These are phyloP conservation scores for Pandemis corylana DNA, from an alignment of 2,888 invertebrate species.

Conservation along the genomic window DNA sequence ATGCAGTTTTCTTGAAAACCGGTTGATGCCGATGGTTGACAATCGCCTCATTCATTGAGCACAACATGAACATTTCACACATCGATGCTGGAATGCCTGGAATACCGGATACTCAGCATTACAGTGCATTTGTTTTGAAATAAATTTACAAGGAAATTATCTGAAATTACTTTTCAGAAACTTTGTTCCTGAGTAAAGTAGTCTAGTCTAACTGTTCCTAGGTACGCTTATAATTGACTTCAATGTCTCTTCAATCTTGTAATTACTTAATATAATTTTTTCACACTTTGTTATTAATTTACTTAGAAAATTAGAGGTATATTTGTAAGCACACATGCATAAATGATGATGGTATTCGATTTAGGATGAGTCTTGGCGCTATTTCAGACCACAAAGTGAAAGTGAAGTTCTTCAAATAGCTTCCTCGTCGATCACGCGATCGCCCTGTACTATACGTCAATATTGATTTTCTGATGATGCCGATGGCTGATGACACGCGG, in stretches of 20 bases:
- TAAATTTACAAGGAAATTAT: background rate
- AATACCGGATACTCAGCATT: background rate
- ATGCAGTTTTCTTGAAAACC: conserved; percentile 70
- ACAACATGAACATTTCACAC: background rate
- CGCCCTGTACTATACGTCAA: conserved; percentile 12
- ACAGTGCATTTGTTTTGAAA: background rate
- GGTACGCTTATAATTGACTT: no score
- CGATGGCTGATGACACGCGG: background rate
- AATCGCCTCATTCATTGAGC: conserved; percentile 40
- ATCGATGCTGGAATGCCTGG: background rate
- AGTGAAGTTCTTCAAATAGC: conserved; percentile 31
- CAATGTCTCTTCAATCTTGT: no score
- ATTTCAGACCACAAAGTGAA: conserved; percentile 34
- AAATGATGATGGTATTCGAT: background rate
- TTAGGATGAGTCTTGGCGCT: conserved; percentile 27
- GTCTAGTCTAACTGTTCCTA: background rate
- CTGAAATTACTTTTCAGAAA: background rate
- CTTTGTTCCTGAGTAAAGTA: background rate
- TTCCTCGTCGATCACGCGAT: conserved; percentile 22
- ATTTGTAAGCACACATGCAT: background rate
- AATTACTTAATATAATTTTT: no score
- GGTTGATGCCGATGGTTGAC: conserved; percentile 59
- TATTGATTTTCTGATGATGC: conserved; percentile 28
- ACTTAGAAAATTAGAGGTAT: background rate
- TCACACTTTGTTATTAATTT: no score